Base-by-base conservation (phyloP, 2,797 vertebrate genomes). In the Urophycis tenuis region DNA sequence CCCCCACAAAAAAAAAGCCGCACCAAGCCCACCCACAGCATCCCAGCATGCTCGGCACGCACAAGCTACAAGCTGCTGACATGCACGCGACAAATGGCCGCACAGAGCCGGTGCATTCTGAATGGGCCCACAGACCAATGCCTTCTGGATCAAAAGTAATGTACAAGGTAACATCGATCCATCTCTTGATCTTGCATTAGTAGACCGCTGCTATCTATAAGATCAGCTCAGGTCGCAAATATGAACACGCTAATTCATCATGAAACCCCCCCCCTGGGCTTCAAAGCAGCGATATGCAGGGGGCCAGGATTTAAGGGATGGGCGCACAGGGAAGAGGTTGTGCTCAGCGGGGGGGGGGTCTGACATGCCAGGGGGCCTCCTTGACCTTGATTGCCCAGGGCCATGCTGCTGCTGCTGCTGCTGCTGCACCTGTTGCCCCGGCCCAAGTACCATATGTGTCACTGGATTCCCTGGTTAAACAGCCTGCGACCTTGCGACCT, bases 401-500 rank as follows among this genome's bases (percentile, higher is more conserved):
- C 60, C 25, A 10, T 29, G 60, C 11, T 45, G 12, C 11, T 45
- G 41, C 41, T 45, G 41, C 12, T 45, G 53, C 53, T 60, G 19
- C 7, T 60, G 25, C 60, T 67, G 60, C 60, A 67, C 60, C 60
- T 67, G 60, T 29, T 67, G 60, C 60, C 25, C 60, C 60, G n/a
- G 60, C 60, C 60, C 14, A 67, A 67, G 60, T 67, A 67, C n/a
- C 60, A 67, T 29, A 29, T 67, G 60, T 67, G 60, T 29, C 84
- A 11, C 60, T 67, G 81, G 80, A 82, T 86, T 86, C 77, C 69
- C 78, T 19, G 83, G 83, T 80, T 87, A 85, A 89, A 88, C 86
- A 85, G 87, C 88, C 78, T 45, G 80, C 74, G 82, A 88, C n/a
- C n/a, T 81, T 80, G 88, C n/a, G n/a, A n/a, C n/a, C n/a, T 82